These are phyloP conservation scores for Nycticebus coucang DNA, from an alignment of 2,113 vertebrate species.

Conservation along the genomic window DNA sequence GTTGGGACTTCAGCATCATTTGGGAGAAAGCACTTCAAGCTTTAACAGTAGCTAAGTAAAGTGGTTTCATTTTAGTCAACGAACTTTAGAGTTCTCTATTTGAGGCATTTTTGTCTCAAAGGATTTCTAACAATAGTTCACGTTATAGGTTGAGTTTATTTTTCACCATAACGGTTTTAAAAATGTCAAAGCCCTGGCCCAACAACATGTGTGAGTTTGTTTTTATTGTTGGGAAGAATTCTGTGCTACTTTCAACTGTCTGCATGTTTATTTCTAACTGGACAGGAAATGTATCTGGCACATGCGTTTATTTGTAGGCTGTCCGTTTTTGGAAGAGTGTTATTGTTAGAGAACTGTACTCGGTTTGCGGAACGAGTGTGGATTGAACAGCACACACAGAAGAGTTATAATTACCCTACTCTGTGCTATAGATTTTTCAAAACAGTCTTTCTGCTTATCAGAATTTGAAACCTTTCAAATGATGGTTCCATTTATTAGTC, in stretches of 20 bases:
- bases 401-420: not conserved
- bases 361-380: conserved; percentile 20
- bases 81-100: not conserved
- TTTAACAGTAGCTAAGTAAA: too few species aligned
- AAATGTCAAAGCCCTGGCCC: not conserved
- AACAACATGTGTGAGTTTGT: not conserved
- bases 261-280: conserved; percentile 30
- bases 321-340: not conserved
- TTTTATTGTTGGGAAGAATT: not conserved
- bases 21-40: not conserved
- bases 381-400: not conserved
- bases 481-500: not conserved
- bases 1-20: too few species aligned
- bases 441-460: not conserved
- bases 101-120: not conserved
- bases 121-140: not conserved
- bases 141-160: conserved; percentile 1
- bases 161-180: not conserved
- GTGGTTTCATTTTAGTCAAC: not conserved
- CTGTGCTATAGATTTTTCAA: conserved; percentile 13
- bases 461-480: not conserved
- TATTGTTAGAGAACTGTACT: conserved; percentile 20
- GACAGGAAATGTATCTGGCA: not conserved
- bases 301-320: not conserved
- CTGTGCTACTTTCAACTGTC: not conserved